Evolutionary conservation across 2,797 vertebrate genomes (phyloP).

Genomic region (Mormyrops boulengeri): DNA sequence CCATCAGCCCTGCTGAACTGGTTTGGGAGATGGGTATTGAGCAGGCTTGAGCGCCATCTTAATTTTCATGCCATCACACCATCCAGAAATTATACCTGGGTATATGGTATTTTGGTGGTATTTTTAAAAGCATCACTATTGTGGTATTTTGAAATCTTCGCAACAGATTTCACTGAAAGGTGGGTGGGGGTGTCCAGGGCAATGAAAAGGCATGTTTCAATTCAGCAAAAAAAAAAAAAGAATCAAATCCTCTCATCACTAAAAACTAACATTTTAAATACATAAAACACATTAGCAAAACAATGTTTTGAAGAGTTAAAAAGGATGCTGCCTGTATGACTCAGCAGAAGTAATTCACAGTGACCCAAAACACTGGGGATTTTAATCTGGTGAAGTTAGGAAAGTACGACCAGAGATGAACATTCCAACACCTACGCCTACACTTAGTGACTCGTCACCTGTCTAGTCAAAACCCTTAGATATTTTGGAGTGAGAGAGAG

Average conservation of each 20-base stretch:
- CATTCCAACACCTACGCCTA: conserved; percentile 7
- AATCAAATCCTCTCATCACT: background rate
- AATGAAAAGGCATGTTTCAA: background rate
- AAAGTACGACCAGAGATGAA: background rate
- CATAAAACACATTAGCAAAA: background rate
- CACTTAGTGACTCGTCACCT: background rate
- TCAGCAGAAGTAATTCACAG: background rate
- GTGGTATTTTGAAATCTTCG: background rate
- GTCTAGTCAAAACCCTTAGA: background rate
- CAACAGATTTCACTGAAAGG: background rate
- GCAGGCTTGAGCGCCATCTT: background rate
- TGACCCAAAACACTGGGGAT: background rate
- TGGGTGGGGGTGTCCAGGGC: background rate
- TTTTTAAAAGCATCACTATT: no score
- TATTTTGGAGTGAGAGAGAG: background rate
- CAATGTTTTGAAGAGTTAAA: background rate
- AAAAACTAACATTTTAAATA: background rate
- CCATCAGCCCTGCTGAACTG: background rate
- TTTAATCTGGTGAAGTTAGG: background rate
- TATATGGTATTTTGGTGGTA: no score
- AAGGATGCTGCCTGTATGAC: background rate
- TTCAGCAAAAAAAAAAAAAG: background rate
- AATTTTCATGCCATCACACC: no score
- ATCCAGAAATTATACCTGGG: no score
- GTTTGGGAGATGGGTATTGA: background rate